Evolutionary conservation across 2,797 vertebrate species (phyloP).

Genomic region (Cossypha heuglini): DNA sequence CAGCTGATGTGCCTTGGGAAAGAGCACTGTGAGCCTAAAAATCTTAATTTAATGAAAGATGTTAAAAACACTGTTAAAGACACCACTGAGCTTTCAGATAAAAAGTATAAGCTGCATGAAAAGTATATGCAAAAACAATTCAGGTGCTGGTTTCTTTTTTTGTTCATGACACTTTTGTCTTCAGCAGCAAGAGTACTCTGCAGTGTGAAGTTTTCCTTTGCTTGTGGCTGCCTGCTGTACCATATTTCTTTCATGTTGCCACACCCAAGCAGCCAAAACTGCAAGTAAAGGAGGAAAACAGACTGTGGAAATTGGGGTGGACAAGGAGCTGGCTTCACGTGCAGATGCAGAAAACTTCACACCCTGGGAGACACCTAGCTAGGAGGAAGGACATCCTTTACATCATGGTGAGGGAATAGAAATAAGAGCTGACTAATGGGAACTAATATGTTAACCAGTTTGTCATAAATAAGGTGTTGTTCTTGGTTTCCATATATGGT

Average conservation of each 20-base stretch:
- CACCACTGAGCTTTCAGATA: background rate
- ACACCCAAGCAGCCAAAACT: background rate
- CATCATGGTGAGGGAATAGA: no score
- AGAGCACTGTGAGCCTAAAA: background rate
- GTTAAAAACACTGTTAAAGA: background rate
- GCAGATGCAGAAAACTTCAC: no score
- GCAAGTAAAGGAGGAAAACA: background rate
- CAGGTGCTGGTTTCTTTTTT: background rate
- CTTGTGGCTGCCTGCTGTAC: background rate
- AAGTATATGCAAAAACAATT: background rate
- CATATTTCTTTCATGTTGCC: background rate
- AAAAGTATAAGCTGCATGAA: background rate
- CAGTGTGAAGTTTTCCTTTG: background rate
- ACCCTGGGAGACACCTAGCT: no score
- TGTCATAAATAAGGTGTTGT: no score
- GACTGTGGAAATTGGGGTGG: background rate
- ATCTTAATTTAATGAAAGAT: background rate
- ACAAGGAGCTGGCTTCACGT: no score
- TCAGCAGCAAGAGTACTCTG: background rate
- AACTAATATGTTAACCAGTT: no score
- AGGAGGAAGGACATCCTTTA: no score
- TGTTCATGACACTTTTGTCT: background rate
- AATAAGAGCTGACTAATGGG: no score
- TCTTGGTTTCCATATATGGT: no score
- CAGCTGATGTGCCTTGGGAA: background rate